Percentiles rank a stretch among this genome's conserved stretches.
Evolutionary conservation across 2,888 invertebrate species (phyloP).

Genomic region (Tineola bisselliella): DNA sequence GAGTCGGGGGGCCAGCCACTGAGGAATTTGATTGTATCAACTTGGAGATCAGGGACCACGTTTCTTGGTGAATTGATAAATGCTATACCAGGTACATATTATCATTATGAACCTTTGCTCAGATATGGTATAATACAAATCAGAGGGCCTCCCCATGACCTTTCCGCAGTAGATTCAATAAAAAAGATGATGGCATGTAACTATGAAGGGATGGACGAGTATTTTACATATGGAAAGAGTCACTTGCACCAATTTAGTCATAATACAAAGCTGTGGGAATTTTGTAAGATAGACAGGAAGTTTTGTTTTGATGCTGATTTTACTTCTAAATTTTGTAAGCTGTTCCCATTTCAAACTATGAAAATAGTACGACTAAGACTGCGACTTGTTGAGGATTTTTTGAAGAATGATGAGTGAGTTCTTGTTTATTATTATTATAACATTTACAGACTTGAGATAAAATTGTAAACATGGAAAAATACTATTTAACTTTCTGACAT

Average conservation of each 20-base stretch:
- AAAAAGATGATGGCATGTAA: conserved; percentile 81
- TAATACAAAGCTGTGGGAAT: conserved; percentile 84
- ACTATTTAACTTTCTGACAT: no score
- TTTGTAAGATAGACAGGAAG: conserved; percentile 72
- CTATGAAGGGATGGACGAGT: conserved; percentile 77
- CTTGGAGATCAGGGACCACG: conserved; percentile 91
- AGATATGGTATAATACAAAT: conserved; percentile 86
- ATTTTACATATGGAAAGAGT: conserved; percentile 79
- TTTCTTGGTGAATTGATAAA: conserved; percentile 88
- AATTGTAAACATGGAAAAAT: no score
- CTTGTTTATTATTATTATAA: conserved; percentile 2
- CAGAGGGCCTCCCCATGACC: conserved; percentile 76
- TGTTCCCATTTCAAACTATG: conserved; percentile 90
- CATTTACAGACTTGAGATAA: no score
- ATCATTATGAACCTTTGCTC: conserved; percentile 89
- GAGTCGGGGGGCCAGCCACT: conserved; percentile 78
- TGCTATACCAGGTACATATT: conserved; percentile 85
- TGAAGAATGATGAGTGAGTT: conserved; percentile 77
- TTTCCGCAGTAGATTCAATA: conserved; percentile 72
- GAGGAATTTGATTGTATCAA: conserved; percentile 82
- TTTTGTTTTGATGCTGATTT: conserved; percentile 68
- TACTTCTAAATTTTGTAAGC: conserved; percentile 79
- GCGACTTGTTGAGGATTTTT: conserved; percentile 74
- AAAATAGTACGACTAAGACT: conserved; percentile 84
- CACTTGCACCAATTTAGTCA: conserved; percentile 86